phyloP scores from a whole-genome alignment of 2,113 vertebrate species.

The Calyptomena viridis region DNA sequence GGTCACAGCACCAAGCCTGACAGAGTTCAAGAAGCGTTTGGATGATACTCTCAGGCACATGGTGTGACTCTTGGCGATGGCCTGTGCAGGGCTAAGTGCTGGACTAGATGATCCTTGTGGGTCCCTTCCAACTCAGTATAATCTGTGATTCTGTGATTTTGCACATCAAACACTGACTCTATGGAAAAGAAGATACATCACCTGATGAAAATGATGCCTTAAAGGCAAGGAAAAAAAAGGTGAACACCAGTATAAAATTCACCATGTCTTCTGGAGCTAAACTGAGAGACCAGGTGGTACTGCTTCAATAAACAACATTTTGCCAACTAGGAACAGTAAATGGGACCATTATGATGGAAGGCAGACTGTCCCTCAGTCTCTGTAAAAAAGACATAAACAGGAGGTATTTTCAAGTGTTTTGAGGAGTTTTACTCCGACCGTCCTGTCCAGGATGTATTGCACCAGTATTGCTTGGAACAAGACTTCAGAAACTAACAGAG shows the following conservation, averaged over 20 bases:
- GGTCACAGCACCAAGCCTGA: background rate
- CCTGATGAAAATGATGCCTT: background rate
- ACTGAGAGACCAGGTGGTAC: background rate
- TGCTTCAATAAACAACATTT: background rate
- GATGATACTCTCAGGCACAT: background rate
- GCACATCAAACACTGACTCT: background rate
- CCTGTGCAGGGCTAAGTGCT: background rate
- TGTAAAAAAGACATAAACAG: background rate
- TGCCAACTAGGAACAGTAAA: background rate
- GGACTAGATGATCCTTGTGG: background rate
- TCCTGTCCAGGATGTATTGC: background rate
- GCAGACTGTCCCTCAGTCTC: background rate
- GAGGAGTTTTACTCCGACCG: background rate
- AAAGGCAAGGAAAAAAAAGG: background rate
- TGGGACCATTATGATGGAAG: background rate
- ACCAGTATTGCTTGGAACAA: background rate
- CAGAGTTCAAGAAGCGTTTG: background rate
- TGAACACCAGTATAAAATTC: background rate
- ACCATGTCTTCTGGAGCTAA: background rate
- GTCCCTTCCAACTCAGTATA: background rate
- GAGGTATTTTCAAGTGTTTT: background rate
- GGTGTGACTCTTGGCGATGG: background rate
- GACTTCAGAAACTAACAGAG: background rate
- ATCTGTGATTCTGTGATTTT: background rate
- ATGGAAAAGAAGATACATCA: background rate